A percentile compares a stretch with the other conserved stretches of the same genome.
phyloP scores from a whole-genome alignment of 2,888 invertebrate genomes.

The Dryococelus australis region DNA sequence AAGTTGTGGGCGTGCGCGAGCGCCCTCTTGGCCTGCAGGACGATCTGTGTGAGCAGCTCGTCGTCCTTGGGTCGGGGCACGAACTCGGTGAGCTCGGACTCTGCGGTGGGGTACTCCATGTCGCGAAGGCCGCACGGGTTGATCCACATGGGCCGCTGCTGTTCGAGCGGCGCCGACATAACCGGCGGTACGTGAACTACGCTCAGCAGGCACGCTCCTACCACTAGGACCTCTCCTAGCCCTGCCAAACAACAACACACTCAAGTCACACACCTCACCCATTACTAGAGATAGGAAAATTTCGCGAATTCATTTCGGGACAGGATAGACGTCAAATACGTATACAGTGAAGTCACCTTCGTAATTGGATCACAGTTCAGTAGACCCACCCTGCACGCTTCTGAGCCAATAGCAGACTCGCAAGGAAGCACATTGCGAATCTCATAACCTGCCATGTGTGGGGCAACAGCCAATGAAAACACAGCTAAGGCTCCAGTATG shows the following conservation, averaged over 20 bases:
- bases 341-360: no score
- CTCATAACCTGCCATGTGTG: no score
- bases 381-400: no score
- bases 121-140: constrained; percentile 60
- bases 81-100: constrained; percentile 33
- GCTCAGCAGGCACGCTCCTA: constrained; percentile 57
- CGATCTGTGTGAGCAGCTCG: constrained; percentile 58
- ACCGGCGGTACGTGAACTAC: constrained; percentile 55
- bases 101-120: constrained; percentile 37
- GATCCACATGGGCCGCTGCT: constrained; percentile 59
- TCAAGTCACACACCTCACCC: neutral
- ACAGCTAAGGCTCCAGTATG: no score
- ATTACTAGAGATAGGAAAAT: neutral
- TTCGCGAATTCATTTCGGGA: no score
- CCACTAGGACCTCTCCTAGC: constrained; percentile 58
- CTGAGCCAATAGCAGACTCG: no score
- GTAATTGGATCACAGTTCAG: no score
- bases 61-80: constrained; percentile 51
- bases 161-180: constrained; percentile 55
- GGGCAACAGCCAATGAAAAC: no score
- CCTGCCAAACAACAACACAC: constrained; percentile 55
- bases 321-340: no score
- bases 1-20: constrained; percentile 58
- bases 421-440: no score
- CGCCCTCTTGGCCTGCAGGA: constrained; percentile 59